Evolutionary conservation across 1,140 invertebrate species (phyloP).

Genomic region (Augochlora pura): DNA sequence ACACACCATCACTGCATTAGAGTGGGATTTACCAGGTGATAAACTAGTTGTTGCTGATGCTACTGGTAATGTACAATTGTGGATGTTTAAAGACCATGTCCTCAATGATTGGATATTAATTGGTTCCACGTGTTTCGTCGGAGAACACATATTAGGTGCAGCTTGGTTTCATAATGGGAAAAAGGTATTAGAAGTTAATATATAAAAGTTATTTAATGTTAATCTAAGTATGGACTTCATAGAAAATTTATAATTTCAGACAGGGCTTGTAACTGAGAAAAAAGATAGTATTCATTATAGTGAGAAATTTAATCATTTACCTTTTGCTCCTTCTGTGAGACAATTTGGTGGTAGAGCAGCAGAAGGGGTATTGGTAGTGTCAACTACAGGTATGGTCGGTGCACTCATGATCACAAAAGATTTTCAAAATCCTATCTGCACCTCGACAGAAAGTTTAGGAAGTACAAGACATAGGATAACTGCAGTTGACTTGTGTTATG

Average conservation of each 20-base stretch:
- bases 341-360: slow-evolving; percentile 91
- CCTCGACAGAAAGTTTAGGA: slow-evolving; percentile 86
- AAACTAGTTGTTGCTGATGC: slow-evolving; percentile 88
- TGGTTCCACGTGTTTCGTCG: slow-evolving; percentile 80
- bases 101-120: slow-evolving; percentile 89
- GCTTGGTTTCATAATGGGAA: slow-evolving; percentile 93
- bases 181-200: slow-evolving; percentile 78
- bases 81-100: slow-evolving; percentile 88
- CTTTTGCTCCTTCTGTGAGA: slow-evolving; percentile 89
- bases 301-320: slow-evolving; percentile 91
- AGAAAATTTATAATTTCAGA: slow-evolving; percentile 60
- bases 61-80: slow-evolving; percentile 88
- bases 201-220: neutral
- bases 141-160: slow-evolving; percentile 90
- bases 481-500: slow-evolving; percentile 87
- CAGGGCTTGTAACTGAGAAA: slow-evolving; percentile 84
- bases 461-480: slow-evolving; percentile 87
- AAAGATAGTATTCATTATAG: slow-evolving; percentile 90
- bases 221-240: neutral
- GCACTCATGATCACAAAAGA: slow-evolving; percentile 83
- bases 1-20: slow-evolving; percentile 86
- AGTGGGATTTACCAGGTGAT: slow-evolving; percentile 92
- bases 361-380: slow-evolving; percentile 90
- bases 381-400: slow-evolving; percentile 91
- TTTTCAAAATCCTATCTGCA: slow-evolving; percentile 74